Percentiles rank a stretch among this genome's conserved stretches.
Conservation (phyloP, 1,140 invertebrate genomes). For the Meloidogyne floridensis region DNA sequence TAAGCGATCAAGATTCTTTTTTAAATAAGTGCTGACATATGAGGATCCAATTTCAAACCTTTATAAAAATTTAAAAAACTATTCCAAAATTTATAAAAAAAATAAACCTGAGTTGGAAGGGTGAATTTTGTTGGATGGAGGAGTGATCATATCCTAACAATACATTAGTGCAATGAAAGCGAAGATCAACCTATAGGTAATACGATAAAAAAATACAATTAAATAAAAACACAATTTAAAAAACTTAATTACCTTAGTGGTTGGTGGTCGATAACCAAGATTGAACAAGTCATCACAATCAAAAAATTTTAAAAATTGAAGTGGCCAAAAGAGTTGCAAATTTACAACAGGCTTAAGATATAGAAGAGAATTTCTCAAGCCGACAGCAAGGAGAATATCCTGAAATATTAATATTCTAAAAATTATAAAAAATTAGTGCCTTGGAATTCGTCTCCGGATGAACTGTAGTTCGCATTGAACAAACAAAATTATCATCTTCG, state of each 20-base stretch:
- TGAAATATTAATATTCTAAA: conserved; percentile 3
- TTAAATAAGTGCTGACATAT: conserved; percentile 44
- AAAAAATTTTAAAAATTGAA: conserved; percentile 54
- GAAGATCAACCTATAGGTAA: conserved; percentile 38
- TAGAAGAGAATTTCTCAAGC: conserved; percentile 47
- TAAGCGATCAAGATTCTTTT: conserved; percentile 35
- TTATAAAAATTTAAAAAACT: conserved; percentile 11
- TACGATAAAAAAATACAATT: background rate
- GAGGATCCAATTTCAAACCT: conserved; percentile 53
- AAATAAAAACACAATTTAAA: background rate
- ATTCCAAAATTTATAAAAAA: conserved; percentile 3
- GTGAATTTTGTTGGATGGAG: conserved; percentile 38
- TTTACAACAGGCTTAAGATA: conserved; percentile 47
- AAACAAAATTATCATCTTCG: conserved; percentile 51
- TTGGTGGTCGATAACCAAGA: conserved; percentile 53
- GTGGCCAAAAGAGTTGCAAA: conserved; percentile 40
- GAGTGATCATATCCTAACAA: conserved; percentile 51
- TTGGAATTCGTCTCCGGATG: conserved; percentile 32
- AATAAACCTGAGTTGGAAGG: conserved; percentile 34
- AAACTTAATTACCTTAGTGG: conserved; percentile 16
- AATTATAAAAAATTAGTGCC: conserved; percentile 10
- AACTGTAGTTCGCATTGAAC: conserved; percentile 47
- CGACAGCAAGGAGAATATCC: conserved; percentile 51
- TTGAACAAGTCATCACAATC: conserved; percentile 51
- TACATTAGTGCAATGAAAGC: conserved; percentile 44